These are phyloP conservation scores for Drosophila testacea DNA, from an alignment of 2,888 invertebrate species.

Conservation along the genomic window DNA sequence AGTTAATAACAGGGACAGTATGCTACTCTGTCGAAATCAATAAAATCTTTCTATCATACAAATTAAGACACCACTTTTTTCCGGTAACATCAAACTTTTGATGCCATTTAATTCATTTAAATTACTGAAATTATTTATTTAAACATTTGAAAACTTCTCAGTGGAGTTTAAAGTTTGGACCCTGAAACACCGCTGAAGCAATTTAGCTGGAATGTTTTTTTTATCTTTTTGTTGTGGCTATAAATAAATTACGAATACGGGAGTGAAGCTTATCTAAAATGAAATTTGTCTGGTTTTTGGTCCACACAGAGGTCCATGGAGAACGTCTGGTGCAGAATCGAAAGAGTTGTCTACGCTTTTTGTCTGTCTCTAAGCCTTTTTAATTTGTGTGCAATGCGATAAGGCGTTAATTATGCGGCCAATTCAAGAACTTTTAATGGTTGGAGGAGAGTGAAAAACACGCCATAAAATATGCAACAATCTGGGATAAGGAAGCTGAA, in stretches of 20 bases:
- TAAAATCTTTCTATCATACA: no score
- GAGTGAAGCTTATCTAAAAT: conserved; percentile 60
- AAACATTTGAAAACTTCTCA: background rate
- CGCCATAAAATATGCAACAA: conserved; percentile 58
- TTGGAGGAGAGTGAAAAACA: background rate
- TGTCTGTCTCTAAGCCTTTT: conserved; percentile 59
- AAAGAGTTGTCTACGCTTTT: conserved; percentile 35
- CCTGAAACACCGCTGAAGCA: conserved; percentile 15
- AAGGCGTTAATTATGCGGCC: conserved; percentile 66
- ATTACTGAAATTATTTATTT: no score
- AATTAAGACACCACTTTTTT: no score
- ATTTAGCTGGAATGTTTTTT: conserved; percentile 15
- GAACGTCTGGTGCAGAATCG: conserved; percentile 40
- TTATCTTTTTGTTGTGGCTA: conserved; percentile 25
- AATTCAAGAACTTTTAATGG: conserved; percentile 22
- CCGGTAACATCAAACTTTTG: no score
- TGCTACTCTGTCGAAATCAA: background rate
- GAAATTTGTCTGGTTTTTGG: conserved; percentile 53
- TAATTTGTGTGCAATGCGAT: conserved; percentile 72
- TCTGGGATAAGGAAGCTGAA: background rate
- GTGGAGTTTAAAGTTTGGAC: conserved; percentile 16
- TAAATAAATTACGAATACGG: conserved; percentile 49
- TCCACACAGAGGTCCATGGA: conserved; percentile 66
- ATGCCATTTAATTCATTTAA: no score
- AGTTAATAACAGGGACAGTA: background rate